phyloP scores from a whole-genome alignment of 2,888 invertebrate species.

The Macrophya alboannulata region DNA sequence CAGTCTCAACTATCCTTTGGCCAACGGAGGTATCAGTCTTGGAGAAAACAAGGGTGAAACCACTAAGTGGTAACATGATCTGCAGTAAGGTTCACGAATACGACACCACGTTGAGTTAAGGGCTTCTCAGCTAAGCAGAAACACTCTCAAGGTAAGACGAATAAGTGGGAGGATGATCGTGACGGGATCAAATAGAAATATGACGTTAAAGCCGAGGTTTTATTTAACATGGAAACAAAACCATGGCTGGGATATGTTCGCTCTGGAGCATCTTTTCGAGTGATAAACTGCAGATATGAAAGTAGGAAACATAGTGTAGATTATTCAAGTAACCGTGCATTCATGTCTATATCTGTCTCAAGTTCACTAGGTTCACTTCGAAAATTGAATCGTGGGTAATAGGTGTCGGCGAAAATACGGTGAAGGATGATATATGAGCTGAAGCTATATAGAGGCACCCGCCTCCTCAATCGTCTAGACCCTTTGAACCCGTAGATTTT shows the following conservation, averaged over 20 bases:
- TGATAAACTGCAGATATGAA: background rate
- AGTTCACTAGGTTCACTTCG: background rate
- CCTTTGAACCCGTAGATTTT: constrained; percentile 13
- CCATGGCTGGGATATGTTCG: background rate
- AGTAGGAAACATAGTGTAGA: background rate
- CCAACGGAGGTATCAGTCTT: background rate
- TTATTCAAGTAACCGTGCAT: background rate
- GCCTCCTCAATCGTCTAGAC: constrained; percentile 31
- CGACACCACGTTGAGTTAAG: constrained; percentile 22
- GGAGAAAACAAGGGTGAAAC: constrained; percentile 31
- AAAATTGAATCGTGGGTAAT: constrained; percentile 20
- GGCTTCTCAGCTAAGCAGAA: constrained; percentile 10
- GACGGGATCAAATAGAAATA: constrained; percentile 15
- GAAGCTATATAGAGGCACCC: background rate
- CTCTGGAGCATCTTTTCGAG: background rate
- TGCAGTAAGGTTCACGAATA: constrained; percentile 33
- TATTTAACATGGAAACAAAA: background rate
- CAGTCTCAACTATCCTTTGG: background rate
- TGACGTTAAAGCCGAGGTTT: background rate
- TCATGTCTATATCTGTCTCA: background rate
- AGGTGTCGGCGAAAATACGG: background rate
- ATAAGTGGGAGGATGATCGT: constrained; percentile 32
- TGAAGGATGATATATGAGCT: constrained; percentile 13
- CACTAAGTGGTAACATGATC: constrained; percentile 50
- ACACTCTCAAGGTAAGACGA: constrained; percentile 32